Base-by-base conservation (phyloP, 2,113 vertebrate species). In the Uria lomvia region DNA sequence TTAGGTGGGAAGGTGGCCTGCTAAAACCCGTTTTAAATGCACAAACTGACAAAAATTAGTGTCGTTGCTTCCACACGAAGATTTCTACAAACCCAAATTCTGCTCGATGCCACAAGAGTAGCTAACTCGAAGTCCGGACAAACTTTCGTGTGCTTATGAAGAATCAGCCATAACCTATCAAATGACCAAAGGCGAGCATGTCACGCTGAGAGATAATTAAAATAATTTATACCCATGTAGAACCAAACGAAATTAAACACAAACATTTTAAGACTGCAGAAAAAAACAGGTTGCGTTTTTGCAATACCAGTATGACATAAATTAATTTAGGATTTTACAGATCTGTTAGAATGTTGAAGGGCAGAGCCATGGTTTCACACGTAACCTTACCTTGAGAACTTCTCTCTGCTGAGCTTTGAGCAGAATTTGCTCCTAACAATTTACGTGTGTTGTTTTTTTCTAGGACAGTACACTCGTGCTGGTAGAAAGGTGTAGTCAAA, bases 401-500 rank as follows among this genome's bases (percentile, higher is more conserved):
- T 66, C 43, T 47, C 49, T 13, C 27, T 13, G 62, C 2, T 1
- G 60, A 77, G 60, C 32, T 59, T 38, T n/a, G 50, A 32, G 49
- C 47, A 84, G 71, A 65, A 84, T 53, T 15, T 83, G 24, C 52
- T 81, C 42, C 50, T 8, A 23, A 43, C 16, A 63, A 14, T 19
- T 47, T 36, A 0, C 1, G 0, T 45, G 1, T 0, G 17, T 27
- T 74, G 72, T 2, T 9, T 72, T 59, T 27, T 45, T 16, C 58
- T 36, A 18, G 62, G 23, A 53, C n/a, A 63, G 18, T 7, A 43
- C 20, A 50, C 19, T 3, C 0, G 2, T 9, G 5, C 32, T 5
- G 24, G 60, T 9, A 52, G 76, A 67, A 95, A 93, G 86, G 58
- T 74, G 81, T 82, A 85, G 66, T 90, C 86, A 91, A 87, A 92